A percentile compares a stretch with the other conserved stretches of the same genome.
Conservation (phyloP, 2,113 vertebrate species). For the Psophia crepitans region DNA sequence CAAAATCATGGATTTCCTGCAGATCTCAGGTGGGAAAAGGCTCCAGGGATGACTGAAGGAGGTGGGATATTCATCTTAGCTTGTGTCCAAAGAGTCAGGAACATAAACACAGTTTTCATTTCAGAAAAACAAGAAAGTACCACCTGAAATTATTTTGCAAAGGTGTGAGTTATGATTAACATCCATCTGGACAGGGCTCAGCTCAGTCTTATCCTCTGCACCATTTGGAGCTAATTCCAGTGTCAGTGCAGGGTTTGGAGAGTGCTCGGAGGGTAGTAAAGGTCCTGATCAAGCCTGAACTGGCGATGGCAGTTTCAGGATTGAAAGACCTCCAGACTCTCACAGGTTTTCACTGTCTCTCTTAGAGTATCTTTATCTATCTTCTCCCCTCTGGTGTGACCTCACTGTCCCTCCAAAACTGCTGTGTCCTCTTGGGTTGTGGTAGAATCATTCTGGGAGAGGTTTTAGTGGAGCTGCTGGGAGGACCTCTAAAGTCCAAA, state of each 20-base stretch:
- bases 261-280: background rate
- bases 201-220: background rate
- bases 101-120: background rate
- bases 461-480: background rate
- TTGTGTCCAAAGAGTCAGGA: background rate
- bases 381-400: background rate
- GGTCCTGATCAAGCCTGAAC: background rate
- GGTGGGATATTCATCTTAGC: background rate
- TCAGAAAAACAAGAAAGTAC: background rate
- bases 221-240: background rate
- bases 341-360: background rate
- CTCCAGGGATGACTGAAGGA: background rate
- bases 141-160: background rate
- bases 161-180: background rate
- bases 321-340: background rate
- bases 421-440: background rate
- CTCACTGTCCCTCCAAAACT: background rate
- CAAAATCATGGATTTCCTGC: background rate
- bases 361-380: background rate
- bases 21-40: background rate
- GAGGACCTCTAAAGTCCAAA: background rate
- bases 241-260: background rate
- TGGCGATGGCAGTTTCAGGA: background rate
- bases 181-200: background rate
- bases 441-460: background rate